Percentiles rank a stretch among this genome's conserved stretches.
Conservation (phyloP, 2,113 vertebrate genomes). For the Barnardius zonarius region DNA sequence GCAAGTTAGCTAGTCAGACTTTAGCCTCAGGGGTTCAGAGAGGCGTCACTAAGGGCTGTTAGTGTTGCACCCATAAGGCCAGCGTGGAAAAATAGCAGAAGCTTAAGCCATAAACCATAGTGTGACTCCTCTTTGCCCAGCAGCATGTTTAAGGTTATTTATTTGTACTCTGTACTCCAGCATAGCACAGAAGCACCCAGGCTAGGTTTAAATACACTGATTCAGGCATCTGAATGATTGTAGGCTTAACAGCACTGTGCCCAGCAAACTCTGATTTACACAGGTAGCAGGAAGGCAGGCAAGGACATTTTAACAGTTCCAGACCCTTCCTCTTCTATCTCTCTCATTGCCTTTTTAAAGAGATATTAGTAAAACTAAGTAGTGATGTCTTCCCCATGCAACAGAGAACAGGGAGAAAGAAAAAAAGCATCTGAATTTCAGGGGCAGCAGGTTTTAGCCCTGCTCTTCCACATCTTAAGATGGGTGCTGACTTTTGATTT, state of each 20-base stretch:
- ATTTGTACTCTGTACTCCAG: neutral
- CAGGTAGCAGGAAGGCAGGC: neutral
- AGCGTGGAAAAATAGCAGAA: neutral
- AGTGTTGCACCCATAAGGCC: neutral
- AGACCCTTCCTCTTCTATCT: neutral
- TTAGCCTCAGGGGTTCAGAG: neutral
- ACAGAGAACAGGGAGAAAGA: neutral
- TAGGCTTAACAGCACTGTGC: neutral
- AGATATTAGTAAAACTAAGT: neutral
- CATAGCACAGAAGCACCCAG: neutral
- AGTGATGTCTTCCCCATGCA: neutral
- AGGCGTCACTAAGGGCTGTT: neutral
- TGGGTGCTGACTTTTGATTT: neutral
- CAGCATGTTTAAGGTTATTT: neutral
- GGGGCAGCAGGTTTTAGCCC: neutral
- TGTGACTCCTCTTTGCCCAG: neutral
- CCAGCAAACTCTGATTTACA: neutral
- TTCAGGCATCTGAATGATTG: neutral
- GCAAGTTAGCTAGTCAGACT: neutral
- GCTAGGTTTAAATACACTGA: neutral
- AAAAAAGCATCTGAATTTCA: neutral
- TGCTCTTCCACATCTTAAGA: neutral
- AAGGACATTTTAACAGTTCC: neutral
- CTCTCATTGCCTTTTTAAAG: neutral
- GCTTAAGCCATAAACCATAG: neutral